These are phyloP conservation scores for Lepisosteus oculatus DNA, from an alignment of 2,113 vertebrate genomes.

Conservation along the genomic window DNA sequence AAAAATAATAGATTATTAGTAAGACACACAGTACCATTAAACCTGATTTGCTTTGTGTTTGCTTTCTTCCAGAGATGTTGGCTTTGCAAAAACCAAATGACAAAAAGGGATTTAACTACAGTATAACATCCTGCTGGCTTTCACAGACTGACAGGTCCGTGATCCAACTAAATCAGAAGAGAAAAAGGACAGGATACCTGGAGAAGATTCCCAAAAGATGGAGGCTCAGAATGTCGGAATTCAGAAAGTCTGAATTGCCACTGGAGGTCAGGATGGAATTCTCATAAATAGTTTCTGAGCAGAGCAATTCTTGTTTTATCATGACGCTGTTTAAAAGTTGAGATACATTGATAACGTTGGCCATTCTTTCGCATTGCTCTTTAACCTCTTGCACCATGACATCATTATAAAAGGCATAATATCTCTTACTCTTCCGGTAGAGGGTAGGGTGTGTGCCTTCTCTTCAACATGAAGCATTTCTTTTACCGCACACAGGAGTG, in stretches of 20 bases:
- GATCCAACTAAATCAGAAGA: background rate
- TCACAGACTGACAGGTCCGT: background rate
- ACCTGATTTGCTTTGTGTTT: slow-evolving; percentile 2
- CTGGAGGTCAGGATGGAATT: too few species aligned
- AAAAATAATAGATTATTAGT: slow-evolving; percentile 4
- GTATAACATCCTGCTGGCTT: background rate
- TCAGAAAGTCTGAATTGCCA: background rate
- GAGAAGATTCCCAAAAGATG: background rate
- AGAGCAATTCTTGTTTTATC: background rate
- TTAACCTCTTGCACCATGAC: too few species aligned
- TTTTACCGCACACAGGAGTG: too few species aligned
- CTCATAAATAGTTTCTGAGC: background rate
- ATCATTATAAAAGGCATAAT: too few species aligned
- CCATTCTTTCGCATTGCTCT: too few species aligned
- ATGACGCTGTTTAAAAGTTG: background rate
- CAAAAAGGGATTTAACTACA: background rate
- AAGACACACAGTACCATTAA: slow-evolving; percentile 15
- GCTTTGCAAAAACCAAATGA: background rate
- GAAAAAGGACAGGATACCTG: background rate
- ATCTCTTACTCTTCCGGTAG: too few species aligned
- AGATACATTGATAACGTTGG: too few species aligned
- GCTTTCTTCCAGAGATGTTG: background rate
- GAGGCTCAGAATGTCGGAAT: background rate
- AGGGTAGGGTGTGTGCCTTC: too few species aligned
- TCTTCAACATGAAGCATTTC: too few species aligned